Conservation (phyloP, 2,113 vertebrate genomes). For the Girardinichthys multiradiatus region DNA sequence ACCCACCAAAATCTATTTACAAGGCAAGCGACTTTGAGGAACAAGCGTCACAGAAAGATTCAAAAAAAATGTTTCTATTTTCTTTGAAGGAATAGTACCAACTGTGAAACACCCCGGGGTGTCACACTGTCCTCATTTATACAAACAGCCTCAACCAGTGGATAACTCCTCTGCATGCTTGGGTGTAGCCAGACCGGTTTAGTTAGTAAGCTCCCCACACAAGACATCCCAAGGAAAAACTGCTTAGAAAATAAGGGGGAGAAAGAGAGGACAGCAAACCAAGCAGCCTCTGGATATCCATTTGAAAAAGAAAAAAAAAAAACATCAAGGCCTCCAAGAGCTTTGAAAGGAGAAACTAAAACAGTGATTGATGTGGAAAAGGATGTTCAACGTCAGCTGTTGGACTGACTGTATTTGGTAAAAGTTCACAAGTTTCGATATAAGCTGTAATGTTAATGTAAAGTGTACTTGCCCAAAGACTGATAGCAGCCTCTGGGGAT, state of each 20-base stretch:
- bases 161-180: conserved; percentile 77
- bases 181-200: conserved; percentile 78
- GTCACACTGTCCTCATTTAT: conserved; percentile 78
- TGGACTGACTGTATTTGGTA: conserved; percentile 71
- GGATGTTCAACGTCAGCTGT: conserved; percentile 67
- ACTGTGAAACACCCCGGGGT: conserved; percentile 77
- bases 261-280: conserved; percentile 56
- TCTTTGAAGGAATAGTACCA: conserved; percentile 62
- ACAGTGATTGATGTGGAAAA: conserved; percentile 74
- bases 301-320: conserved; percentile 66
- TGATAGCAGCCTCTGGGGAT: conserved; percentile 54
- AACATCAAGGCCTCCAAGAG: conserved; percentile 71
- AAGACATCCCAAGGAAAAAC: conserved; percentile 72
- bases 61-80: conserved; percentile 53
- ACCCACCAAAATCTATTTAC: conserved; percentile 77
- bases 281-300: conserved; percentile 75
- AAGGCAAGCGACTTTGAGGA: conserved; percentile 68
- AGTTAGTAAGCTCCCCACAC: conserved; percentile 71
- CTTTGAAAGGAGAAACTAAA: conserved; percentile 74
- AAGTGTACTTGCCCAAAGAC: conserved; percentile 50
- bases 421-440: conserved; percentile 77
- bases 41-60: conserved; percentile 65
- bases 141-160: conserved; percentile 70
- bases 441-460: conserved; percentile 68
- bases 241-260: conserved; percentile 59